Evolutionary conservation across 2,888 invertebrate genomes (phyloP).

Genomic region (Ichneumoninae sp.): DNA sequence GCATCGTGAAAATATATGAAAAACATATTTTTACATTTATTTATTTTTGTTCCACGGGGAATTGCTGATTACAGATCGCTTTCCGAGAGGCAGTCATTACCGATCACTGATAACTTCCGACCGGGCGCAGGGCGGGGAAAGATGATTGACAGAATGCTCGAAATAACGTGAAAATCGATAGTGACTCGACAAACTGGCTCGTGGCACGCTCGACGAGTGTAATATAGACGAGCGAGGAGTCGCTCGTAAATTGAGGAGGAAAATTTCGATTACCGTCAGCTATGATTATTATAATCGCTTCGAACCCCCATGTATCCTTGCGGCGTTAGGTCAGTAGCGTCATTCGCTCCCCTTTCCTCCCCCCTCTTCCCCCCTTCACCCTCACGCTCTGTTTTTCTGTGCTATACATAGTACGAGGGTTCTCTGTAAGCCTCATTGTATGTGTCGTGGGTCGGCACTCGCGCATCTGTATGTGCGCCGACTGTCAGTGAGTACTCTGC

Average conservation of each 20-base stretch:
- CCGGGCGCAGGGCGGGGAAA: background rate
- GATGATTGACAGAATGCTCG: background rate
- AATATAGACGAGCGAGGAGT: constrained; percentile 11
- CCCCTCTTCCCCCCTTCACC: background rate
- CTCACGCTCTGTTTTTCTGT: background rate
- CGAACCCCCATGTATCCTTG: constrained; percentile 20
- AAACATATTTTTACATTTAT: background rate
- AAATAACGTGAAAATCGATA: constrained; percentile 2
- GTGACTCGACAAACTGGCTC: background rate
- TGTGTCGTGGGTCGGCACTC: background rate
- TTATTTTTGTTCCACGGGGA: background rate
- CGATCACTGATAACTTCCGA: background rate
- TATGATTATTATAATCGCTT: constrained; percentile 49
- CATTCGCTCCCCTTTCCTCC: constrained; percentile 15
- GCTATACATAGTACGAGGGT: constrained; percentile 1
- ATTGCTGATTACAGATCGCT: background rate
- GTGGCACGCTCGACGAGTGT: background rate
- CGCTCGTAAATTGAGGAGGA: constrained; percentile 13
- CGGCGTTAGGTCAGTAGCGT: constrained; percentile 48
- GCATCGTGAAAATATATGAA: background rate
- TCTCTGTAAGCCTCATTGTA: background rate
- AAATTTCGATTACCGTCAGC: constrained; percentile 34
- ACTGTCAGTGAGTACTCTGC: constrained; percentile 51
- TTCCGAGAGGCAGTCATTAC: background rate
- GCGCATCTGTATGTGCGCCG: constrained; percentile 30